phyloP scores from a whole-genome alignment of 2,797 vertebrate species.

The Liasis olivaceus region DNA sequence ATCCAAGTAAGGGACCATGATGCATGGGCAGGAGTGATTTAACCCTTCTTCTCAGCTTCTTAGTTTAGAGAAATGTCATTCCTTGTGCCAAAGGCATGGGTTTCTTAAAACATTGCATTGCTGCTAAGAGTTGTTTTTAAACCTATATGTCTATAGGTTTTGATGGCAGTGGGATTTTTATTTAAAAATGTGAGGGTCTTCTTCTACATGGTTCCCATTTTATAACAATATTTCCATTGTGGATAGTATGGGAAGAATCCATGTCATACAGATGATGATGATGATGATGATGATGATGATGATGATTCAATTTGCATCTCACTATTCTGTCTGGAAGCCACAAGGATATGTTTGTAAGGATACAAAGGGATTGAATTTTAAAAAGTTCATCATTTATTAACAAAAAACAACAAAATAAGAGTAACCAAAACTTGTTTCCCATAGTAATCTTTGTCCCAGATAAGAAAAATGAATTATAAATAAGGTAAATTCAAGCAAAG shows the following conservation, averaged over 20 bases:
- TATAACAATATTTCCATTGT: not conserved
- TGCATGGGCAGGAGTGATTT: not conserved
- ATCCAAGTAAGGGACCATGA: not conserved
- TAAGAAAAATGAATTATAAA: conserved; percentile 49
- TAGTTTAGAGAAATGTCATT: no score
- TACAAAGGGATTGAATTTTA: not conserved
- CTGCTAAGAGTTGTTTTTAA: not conserved
- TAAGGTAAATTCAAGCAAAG: conserved; percentile 33
- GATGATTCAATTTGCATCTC: not conserved
- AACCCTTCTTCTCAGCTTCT: not conserved
- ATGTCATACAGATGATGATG: not conserved
- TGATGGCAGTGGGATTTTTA: not conserved
- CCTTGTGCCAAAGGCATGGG: not conserved
- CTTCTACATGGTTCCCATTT: not conserved
- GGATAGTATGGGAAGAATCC: not conserved
- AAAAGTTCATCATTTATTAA: conserved; percentile 52
- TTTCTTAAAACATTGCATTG: not conserved
- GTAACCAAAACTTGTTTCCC: not conserved
- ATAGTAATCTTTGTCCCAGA: conserved; percentile 17
- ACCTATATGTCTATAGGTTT: not conserved
- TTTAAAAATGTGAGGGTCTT: not conserved
- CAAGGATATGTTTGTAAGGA: not conserved
- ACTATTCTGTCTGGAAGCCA: not conserved
- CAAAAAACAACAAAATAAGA: conserved; percentile 36
- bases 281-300: not conserved